These are phyloP conservation scores for Sphenopsis melanotis DNA, from an alignment of 2,797 vertebrate species.

Conservation along the genomic window DNA sequence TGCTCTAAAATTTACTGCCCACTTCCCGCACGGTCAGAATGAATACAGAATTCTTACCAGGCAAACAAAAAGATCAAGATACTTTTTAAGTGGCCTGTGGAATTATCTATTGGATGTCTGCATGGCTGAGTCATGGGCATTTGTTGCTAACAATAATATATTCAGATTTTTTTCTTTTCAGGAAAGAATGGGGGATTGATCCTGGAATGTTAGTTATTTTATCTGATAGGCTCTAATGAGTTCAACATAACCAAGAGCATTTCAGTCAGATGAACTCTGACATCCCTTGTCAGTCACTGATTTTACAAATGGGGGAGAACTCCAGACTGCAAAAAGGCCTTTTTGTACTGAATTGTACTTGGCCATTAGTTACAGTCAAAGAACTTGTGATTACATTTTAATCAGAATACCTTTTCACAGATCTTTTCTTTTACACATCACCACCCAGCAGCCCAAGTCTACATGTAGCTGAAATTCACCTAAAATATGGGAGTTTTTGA, in stretches of 20 bases:
- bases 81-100: constrained; percentile 46
- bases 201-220: constrained; percentile 79
- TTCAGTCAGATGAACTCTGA: constrained; percentile 80
- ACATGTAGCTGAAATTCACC: neutral
- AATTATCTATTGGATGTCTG: constrained; percentile 57
- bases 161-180: constrained; percentile 64
- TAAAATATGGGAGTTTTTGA: neutral
- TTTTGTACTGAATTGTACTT: constrained; percentile 75
- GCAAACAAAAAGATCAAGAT: constrained; percentile 63
- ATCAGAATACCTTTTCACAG: constrained; percentile 74
- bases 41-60: constrained; percentile 24
- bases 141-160: constrained; percentile 56
- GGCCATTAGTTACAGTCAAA: constrained; percentile 73
- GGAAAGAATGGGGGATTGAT: constrained; percentile 70
- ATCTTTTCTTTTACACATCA: constrained; percentile 56
- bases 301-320: constrained; percentile 75
- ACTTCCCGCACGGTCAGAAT: constrained; percentile 27
- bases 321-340: constrained; percentile 71
- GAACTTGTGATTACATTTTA: constrained; percentile 72
- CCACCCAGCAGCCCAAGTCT: neutral
- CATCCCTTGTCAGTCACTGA: constrained; percentile 73
- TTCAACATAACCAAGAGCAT: constrained; percentile 70
- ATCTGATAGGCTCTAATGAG: constrained; percentile 78
- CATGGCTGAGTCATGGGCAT: constrained; percentile 59
- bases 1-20: neutral